Percentiles rank a stretch among this genome's conserved stretches.
These are phyloP conservation scores for Arctia plantaginis DNA, from an alignment of 2,888 invertebrate species.

Conservation along the genomic window DNA sequence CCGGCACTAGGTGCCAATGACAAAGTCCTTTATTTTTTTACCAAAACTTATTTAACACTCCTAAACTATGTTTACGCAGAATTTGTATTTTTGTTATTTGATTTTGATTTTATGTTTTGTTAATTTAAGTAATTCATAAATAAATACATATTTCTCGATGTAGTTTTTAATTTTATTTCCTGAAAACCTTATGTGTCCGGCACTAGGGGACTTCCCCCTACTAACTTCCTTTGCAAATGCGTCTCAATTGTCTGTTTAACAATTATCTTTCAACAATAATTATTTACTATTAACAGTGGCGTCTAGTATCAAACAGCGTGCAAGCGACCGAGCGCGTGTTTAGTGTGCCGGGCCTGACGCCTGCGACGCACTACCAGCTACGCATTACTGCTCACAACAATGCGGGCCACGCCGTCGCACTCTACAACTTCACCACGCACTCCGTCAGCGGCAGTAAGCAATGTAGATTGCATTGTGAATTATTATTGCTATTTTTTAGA, in stretches of 20 bases:
- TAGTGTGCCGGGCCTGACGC: conserved; percentile 91
- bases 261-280: background rate
- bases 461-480: conserved; percentile 6
- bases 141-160: no score
- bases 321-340: conserved; percentile 93
- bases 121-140: no score
- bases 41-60: no score
- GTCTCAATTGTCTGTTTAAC: background rate
- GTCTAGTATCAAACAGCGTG: conserved; percentile 92
- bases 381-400: conserved; percentile 94
- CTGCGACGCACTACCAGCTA: conserved; percentile 91
- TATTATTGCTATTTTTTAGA: background rate
- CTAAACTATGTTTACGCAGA: no score
- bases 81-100: no score
- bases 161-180: no score
- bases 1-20: no score
- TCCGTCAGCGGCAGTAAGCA: conserved; percentile 91
- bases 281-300: conserved; percentile 87
- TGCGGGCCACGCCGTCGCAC: conserved; percentile 93
- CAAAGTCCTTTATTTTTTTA: no score
- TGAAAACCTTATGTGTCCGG: no score
- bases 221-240: no score
- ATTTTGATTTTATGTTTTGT: no score
- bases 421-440: conserved; percentile 94
- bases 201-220: no score